Conservation (phyloP, 2,888 invertebrate genomes). For the Drosophila cracens region DNA sequence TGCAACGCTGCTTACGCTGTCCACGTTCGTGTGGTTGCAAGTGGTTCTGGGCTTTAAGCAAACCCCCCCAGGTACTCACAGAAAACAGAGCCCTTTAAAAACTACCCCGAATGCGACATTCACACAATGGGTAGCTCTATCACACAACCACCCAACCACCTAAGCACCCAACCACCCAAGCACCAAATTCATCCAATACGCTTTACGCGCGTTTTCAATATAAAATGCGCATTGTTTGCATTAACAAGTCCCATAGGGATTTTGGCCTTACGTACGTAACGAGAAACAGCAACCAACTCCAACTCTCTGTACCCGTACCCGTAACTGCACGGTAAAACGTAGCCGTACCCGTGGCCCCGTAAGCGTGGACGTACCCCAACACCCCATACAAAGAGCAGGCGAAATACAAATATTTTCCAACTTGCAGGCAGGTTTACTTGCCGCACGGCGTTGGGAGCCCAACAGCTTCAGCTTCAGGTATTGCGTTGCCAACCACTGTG, state of each 20-base stretch:
- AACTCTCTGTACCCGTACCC: background rate
- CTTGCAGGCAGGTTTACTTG: conserved; percentile 45
- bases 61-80: background rate
- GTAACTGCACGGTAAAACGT: background rate
- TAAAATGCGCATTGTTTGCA: conserved; percentile 79
- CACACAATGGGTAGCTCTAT: conserved; percentile 1
- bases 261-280: conserved; percentile 56
- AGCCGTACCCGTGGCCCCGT: background rate
- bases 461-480: conserved; percentile 3
- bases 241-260: conserved; percentile 80
- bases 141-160: background rate
- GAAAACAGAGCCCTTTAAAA: conserved; percentile 20
- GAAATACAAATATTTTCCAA: conserved; percentile 72
- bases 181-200: conserved; percentile 6
- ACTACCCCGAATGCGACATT: conserved; percentile 56
- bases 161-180: background rate
- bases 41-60: conserved; percentile 53
- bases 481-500: conserved; percentile 69
- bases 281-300: conserved; percentile 13
- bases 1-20: conserved; percentile 58
- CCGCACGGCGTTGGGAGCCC: conserved; percentile 5
- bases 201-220: conserved; percentile 57
- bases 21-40: conserved; percentile 68
- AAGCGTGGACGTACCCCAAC: background rate
- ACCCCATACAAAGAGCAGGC: conserved; percentile 31